phyloP scores from a whole-genome alignment of 2,888 invertebrate genomes.

The Noctuana brunneofusca region DNA sequence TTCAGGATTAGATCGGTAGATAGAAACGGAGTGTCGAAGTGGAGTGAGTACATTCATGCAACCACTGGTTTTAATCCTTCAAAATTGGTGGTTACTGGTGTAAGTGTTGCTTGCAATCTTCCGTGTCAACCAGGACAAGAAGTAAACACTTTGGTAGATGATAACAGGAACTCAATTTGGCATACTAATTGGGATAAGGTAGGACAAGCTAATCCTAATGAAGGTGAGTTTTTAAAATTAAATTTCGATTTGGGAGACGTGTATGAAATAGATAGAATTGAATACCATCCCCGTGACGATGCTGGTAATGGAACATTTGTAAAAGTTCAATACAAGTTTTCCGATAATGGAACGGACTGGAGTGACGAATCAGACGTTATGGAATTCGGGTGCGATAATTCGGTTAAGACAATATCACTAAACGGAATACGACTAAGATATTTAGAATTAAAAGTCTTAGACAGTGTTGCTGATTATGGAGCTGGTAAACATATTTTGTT shows the following conservation, averaged over 20 bases:
- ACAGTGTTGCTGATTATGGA: constrained; percentile 61
- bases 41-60: constrained; percentile 58
- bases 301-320: constrained; percentile 67
- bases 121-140: constrained; percentile 48
- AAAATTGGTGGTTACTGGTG: constrained; percentile 44
- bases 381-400: constrained; percentile 50
- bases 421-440: constrained; percentile 51
- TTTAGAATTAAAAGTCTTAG: constrained; percentile 55
- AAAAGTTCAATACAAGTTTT: constrained; percentile 55
- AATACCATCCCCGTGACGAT: constrained; percentile 62
- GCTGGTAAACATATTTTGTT: constrained; percentile 61
- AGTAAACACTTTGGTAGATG: constrained; percentile 43
- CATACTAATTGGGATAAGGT: constrained; percentile 45
- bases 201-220: constrained; percentile 37
- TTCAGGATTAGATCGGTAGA: constrained; percentile 63
- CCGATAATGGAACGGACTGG: constrained; percentile 56
- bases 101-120: constrained; percentile 46
- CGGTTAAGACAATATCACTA: constrained; percentile 53
- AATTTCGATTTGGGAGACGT: constrained; percentile 46
- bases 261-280: constrained; percentile 53
- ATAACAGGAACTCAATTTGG: constrained; percentile 42
- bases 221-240: constrained; percentile 39
- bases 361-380: constrained; percentile 49
- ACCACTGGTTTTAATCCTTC: constrained; percentile 53
- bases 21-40: constrained; percentile 57